Evolutionary conservation across 2,113 vertebrate genomes (phyloP).

Genomic region (Clarias magur): DNA sequence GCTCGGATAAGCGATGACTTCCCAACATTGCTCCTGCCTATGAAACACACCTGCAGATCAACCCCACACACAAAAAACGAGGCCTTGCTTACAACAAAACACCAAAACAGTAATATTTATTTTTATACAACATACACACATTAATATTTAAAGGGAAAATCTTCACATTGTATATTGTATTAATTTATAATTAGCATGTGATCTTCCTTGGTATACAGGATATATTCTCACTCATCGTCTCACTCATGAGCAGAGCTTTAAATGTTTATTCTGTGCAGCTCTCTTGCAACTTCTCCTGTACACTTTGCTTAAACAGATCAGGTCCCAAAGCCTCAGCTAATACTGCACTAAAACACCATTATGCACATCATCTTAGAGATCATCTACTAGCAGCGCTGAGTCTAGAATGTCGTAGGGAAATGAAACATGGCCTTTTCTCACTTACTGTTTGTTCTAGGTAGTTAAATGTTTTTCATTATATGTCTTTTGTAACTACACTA

Average conservation of each 20-base stretch:
- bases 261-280: not conserved
- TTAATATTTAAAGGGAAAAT: not conserved
- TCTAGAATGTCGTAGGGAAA: not conserved
- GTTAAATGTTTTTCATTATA: not conserved
- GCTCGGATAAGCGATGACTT: slow-evolving; percentile 91
- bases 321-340: not conserved
- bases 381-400: not conserved
- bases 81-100: not conserved
- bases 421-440: not conserved
- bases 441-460: not conserved
- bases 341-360: not conserved
- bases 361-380: not conserved
- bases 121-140: not conserved
- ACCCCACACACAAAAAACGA: not conserved
- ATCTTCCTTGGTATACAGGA: not conserved
- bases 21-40: slow-evolving; percentile 94
- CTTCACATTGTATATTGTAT: too few relatives aligned
- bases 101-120: not conserved
- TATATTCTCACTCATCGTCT: not conserved
- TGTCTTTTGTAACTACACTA: not conserved
- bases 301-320: not conserved
- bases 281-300: not conserved
- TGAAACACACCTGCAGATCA: slow-evolving; percentile 86
- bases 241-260: not conserved
- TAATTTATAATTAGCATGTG: not conserved